These are phyloP conservation scores for Ridgeia piscesae DNA, from an alignment of 1,140 invertebrate species.

Conservation along the genomic window DNA sequence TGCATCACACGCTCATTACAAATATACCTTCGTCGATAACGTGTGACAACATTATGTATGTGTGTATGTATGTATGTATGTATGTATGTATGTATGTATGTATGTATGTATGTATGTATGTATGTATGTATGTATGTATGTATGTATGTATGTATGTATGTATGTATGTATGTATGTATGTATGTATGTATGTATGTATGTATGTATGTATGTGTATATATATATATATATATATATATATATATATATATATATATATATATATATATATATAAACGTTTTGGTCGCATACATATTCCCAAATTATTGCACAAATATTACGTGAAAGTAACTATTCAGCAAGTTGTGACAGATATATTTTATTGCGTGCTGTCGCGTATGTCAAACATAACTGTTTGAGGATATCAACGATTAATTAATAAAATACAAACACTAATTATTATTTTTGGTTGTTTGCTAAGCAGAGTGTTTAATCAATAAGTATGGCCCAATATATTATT, in stretches of 20 bases:
- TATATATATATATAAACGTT: too few relatives aligned
- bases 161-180: too few relatives aligned
- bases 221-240: too few relatives aligned
- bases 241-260: too few relatives aligned
- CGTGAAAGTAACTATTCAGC: not conserved
- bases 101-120: too few relatives aligned
- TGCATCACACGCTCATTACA: not conserved
- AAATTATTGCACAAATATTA: not conserved
- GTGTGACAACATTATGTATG: too few relatives aligned
- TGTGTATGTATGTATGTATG: too few relatives aligned
- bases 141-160: too few relatives aligned
- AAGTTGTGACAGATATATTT: not conserved
- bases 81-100: too few relatives aligned
- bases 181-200: too few relatives aligned
- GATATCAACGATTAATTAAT: not conserved
- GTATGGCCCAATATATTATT: not conserved
- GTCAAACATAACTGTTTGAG: not conserved
- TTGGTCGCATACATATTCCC: not conserved
- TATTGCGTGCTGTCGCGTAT: not conserved
- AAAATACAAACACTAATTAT: not conserved
- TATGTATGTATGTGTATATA: too few relatives aligned
- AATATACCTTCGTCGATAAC: not conserved
- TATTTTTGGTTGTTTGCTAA: not conserved
- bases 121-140: too few relatives aligned
- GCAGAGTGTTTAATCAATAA: not conserved